Evolutionary conservation across 1,140 invertebrate species (phyloP), one percentile per base, ranked within the genome.

Genomic region (Heliconius congener): DNA sequence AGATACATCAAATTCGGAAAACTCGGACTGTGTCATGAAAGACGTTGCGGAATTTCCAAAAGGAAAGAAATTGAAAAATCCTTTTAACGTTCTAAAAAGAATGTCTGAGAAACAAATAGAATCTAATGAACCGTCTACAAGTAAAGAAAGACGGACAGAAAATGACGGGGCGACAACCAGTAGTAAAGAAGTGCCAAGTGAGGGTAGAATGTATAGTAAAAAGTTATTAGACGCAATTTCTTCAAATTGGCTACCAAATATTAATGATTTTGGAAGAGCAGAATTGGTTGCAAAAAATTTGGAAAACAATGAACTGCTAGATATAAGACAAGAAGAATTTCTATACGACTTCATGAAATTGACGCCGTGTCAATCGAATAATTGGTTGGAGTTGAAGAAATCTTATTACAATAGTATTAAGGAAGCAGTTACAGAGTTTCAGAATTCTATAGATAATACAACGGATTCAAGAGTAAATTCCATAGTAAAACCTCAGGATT

Each of bases 31-130:
- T 37, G 18, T 73, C 34, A 76, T 52, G 37, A 85, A 88, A 52
- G 83, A 85, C 55, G 57, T 19, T 50, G 23, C 80, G 78, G 76
- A 78, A 78, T 27, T 42, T 8, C 79, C 39, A 9, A 85, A 79
- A 46, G 74, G 86, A 39, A 93, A 90, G 78, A 91, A 90, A 74
- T 75, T 94, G 52, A 88, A 84, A 73, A 94, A 94, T 83, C 91
- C 93, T 0, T 94, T 93, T 76, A 90, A 89, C 71, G 86, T 93
- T 27, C 71, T 94, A 8, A 93, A 91, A 78, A 84, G 83, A 50
- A 74, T 89, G 30, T 87, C 90, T 50, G 87, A 90, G 66, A 88
- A 81, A 78, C 78, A 81, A 73, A 83, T 76, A 71, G 66, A 83
- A 73, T 78, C 16, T 46, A 84, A 78, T 16, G 76, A 82, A 74